These are phyloP conservation scores for Alca torda DNA, from an alignment of 2,797 vertebrate species.

Conservation along the genomic window DNA sequence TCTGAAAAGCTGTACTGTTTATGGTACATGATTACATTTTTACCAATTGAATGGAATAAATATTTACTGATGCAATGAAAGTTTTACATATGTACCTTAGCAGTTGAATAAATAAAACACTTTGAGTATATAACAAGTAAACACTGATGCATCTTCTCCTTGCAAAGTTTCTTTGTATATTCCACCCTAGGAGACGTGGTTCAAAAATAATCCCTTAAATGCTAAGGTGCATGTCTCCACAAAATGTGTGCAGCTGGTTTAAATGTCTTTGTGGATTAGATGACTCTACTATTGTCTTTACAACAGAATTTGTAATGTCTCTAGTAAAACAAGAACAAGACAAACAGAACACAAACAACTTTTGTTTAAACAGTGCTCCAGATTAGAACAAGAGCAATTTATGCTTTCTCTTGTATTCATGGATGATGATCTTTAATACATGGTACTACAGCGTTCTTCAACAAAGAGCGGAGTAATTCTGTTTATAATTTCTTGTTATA, in stretches of 20 bases:
- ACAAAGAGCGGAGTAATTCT: background rate
- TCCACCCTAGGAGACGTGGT: background rate
- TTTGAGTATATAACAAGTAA: background rate
- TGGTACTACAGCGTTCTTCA: background rate
- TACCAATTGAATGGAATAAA: conserved; percentile 25
- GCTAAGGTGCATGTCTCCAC: background rate
- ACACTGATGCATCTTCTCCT: background rate
- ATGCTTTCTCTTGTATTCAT: background rate
- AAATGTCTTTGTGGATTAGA: background rate
- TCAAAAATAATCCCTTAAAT: background rate
- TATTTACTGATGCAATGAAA: conserved; percentile 21
- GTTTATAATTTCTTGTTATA: background rate
- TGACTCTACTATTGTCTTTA: background rate
- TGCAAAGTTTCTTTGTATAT: background rate
- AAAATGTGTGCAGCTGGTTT: background rate
- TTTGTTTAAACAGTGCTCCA: background rate
- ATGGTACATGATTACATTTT: conserved; percentile 5
- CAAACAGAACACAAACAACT: background rate
- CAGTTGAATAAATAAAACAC: background rate
- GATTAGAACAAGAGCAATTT: background rate
- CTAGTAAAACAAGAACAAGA: background rate
- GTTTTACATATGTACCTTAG: background rate
- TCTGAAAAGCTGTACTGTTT: conserved; percentile 1
- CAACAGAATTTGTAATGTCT: background rate
- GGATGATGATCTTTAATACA: background rate